Percentiles rank a stretch among this genome's conserved stretches.
phyloP scores from a whole-genome alignment of 2,113 vertebrate genomes.

The Ornithorhynchus anatinus region DNA sequence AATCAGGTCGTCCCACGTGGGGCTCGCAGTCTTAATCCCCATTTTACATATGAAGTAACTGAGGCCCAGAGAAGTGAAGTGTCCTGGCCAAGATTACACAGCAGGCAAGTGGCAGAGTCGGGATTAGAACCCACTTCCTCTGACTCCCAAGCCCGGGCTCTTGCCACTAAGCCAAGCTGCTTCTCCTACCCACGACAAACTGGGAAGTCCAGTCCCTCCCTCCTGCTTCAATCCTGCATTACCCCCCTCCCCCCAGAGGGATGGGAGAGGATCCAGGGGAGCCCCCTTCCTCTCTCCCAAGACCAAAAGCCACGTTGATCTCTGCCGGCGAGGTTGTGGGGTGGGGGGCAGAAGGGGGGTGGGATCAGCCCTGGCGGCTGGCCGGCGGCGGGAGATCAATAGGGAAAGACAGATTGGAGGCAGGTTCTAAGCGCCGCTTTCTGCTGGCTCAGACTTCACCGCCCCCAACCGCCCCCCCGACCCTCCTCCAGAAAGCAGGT shows the following conservation, averaged over 20 bases:
- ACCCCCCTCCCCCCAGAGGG: not conserved
- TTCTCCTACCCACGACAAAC: no score
- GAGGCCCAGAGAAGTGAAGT: no score
- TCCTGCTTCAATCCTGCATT: no score
- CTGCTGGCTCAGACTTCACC: not conserved
- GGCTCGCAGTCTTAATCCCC: no score
- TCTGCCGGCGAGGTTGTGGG: slow-evolving; percentile 7
- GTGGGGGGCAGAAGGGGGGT: not conserved
- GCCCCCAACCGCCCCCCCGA: not conserved
- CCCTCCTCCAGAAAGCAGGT: slow-evolving; percentile 38
- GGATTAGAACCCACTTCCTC: no score
- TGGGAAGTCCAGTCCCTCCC: not conserved
- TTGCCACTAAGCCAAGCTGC: no score
- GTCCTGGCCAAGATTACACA: no score
- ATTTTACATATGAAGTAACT: no score
- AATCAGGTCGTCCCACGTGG: no score
- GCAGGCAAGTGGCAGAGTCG: no score
- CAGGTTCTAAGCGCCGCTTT: slow-evolving; percentile 31
- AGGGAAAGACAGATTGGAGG: slow-evolving; percentile 48
- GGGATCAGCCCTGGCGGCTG: slow-evolving; percentile 18
- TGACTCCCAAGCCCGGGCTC: no score
- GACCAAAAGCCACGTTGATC: not conserved
- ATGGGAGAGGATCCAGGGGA: fast-evolving
- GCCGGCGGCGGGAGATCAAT: slow-evolving; percentile 51
- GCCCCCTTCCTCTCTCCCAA: not conserved